phyloP scores from a whole-genome alignment of 2,797 vertebrate species.

The Malurus leucopterus region DNA sequence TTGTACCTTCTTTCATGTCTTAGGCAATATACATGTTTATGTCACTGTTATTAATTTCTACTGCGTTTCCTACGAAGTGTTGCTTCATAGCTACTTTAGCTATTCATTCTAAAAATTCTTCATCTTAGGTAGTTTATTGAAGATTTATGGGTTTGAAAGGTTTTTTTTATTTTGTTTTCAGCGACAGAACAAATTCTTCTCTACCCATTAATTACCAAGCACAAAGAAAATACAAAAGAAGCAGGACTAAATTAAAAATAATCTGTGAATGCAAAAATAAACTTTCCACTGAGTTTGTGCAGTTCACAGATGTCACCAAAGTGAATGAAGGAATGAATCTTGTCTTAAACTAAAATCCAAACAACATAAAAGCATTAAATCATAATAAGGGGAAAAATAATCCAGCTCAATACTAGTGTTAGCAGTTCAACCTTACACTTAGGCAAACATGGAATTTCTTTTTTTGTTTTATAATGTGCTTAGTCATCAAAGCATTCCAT shows the following conservation, averaged over 20 bases:
- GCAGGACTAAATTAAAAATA: not conserved
- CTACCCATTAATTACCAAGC: not conserved
- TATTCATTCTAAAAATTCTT: not conserved
- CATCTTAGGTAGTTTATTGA: not conserved
- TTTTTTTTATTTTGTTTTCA: not conserved
- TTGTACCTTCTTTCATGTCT: not conserved
- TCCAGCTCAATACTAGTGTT: not conserved
- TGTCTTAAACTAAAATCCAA: not conserved
- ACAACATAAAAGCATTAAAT: not conserved
- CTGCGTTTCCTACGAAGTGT: not conserved
- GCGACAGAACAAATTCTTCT: not conserved
- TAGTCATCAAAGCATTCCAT: not conserved
- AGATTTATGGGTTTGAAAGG: not conserved
- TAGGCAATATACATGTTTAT: not conserved
- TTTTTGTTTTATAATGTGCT: not conserved
- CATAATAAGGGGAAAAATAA: fast-evolving
- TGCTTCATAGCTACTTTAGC: not conserved
- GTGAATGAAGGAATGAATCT: not conserved
- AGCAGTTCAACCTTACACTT: not conserved
- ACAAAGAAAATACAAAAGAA: not conserved
- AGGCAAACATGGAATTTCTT: not conserved
- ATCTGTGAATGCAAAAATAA: not conserved
- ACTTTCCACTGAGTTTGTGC: not conserved
- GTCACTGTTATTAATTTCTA: not conserved
- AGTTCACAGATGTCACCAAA: not conserved